A percentile compares a stretch with the other conserved stretches of the same genome.
Conservation (phyloP, 2,888 invertebrate species). For the Augochlorella aurata region DNA sequence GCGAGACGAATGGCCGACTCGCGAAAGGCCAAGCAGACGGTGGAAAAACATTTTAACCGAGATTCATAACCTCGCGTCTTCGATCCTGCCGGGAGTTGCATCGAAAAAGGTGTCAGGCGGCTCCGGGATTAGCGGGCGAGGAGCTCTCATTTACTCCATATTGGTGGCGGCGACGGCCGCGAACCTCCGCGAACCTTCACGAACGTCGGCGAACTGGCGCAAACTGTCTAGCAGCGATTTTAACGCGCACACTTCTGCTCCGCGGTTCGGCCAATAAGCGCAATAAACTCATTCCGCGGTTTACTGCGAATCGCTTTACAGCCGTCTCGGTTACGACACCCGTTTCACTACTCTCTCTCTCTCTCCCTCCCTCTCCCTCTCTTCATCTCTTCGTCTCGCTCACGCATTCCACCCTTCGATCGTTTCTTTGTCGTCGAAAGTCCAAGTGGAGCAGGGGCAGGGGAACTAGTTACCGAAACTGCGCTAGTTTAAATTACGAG, state of each 20-base stretch:
- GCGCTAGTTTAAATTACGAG: slow-evolving; percentile 81
- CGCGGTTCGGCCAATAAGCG: slow-evolving; percentile 76
- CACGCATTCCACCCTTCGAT: slow-evolving; percentile 44
- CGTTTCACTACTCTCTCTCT: slow-evolving; percentile 43
- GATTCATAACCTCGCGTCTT: neutral
- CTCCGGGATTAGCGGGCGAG: slow-evolving; percentile 1
- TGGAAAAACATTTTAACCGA: slow-evolving; percentile 25
- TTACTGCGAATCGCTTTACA: slow-evolving; percentile 81
- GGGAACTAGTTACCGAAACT: slow-evolving; percentile 81
- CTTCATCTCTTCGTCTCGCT: neutral
- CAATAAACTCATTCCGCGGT: slow-evolving; percentile 81
- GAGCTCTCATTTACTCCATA: slow-evolving; percentile 65
- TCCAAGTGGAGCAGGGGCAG: slow-evolving; percentile 34
- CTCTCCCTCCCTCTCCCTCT: neutral
- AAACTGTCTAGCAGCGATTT: slow-evolving; percentile 53
- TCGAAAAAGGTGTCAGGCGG: neutral
- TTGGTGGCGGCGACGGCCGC: slow-evolving; percentile 62
- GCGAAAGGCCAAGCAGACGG: neutral
- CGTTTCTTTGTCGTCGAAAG: slow-evolving; percentile 52
- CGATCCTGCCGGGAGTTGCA: neutral
- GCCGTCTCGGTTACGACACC: slow-evolving; percentile 75
- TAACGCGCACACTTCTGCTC: slow-evolving; percentile 67
- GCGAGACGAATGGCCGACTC: neutral
- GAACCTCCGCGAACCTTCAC: slow-evolving; percentile 29
- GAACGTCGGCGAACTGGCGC: slow-evolving; percentile 56